phyloP scores from a whole-genome alignment of 2,797 vertebrate genomes.

The Cheirogaleus major region DNA sequence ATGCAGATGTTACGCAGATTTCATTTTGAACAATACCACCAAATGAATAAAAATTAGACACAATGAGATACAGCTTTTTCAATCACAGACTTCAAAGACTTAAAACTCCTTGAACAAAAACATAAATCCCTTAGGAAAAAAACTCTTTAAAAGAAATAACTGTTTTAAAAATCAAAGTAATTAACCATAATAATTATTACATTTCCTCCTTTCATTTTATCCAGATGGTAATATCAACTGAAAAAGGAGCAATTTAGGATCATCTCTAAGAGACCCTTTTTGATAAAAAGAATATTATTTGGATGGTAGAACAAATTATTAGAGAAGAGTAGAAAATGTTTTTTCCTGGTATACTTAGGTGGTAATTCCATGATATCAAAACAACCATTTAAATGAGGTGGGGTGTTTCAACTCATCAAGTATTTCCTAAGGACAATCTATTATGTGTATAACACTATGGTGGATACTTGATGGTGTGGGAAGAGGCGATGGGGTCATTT shows the following conservation, averaged over 20 bases:
- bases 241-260: not conserved
- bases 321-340: not conserved
- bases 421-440: not conserved
- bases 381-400: not conserved
- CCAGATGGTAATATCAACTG: not conserved
- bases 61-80: not conserved
- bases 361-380: not conserved
- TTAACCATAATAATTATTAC: not conserved
- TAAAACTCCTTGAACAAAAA: not conserved
- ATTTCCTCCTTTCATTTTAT: slow-evolving; percentile 12
- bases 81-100: slow-evolving; percentile 32
- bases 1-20: not conserved
- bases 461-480: not conserved
- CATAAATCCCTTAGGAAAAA: not conserved
- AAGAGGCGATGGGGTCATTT: not conserved
- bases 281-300: not conserved
- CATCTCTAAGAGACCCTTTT: not conserved
- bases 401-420: not conserved
- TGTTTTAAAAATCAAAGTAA: slow-evolving; percentile 30
- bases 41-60: not conserved
- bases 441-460: not conserved
- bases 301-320: not conserved
- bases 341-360: not conserved
- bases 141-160: slow-evolving; percentile 17
- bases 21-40: not conserved